Base-by-base conservation (phyloP, 2,888 invertebrate genomes). In the Celastrina argiolus region DNA sequence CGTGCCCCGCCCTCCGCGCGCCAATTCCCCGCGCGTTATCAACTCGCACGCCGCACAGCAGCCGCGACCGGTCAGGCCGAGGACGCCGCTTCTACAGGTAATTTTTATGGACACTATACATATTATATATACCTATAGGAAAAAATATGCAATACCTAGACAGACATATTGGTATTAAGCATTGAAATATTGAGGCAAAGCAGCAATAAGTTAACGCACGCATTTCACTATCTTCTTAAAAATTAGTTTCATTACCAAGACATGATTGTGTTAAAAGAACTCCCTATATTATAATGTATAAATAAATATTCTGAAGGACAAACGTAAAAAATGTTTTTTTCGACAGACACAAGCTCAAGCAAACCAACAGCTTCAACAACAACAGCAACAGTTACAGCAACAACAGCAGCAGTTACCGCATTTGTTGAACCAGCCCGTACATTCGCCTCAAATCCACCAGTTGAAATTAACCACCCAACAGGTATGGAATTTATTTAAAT, bases 381-480 rank as follows among this genome's bases (percentile, higher is more conserved):
- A 45, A 22, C 45, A 42, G 45, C 45, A 45, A 6, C 82, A 82
- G 65, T 73, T 74, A 42, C 74, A 75, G 12, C 75, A 75, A 65
- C 84, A 83, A 70, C 87, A 85, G 64, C 84, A 84, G 68, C 70
- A 84, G 65, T 73, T 81, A 28, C 87, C 85, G 67, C 88, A 87
- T 67, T 75, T 82, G 22, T 74, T 86, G 42, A 78, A 77, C 51
- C 88, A 88, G 64, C 83, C 83, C 73, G 77, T 78, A 41, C 83
- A 80, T 71, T 82, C 81, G 39, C 86, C 76, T 42, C 76, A 76
- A 68, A 69, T 72, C 10, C 78, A 77, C 69, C 88, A 88, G 73
- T 76, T 88, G 18, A 89, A 89, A 76, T 79, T 89, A 59, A 70
- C 87, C 59, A 74, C 82, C 39, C 88, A 88, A 75, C 84, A 85